Evolutionary conservation across 1,140 invertebrate genomes (phyloP).

Genomic region (Magallana gigas): DNA sequence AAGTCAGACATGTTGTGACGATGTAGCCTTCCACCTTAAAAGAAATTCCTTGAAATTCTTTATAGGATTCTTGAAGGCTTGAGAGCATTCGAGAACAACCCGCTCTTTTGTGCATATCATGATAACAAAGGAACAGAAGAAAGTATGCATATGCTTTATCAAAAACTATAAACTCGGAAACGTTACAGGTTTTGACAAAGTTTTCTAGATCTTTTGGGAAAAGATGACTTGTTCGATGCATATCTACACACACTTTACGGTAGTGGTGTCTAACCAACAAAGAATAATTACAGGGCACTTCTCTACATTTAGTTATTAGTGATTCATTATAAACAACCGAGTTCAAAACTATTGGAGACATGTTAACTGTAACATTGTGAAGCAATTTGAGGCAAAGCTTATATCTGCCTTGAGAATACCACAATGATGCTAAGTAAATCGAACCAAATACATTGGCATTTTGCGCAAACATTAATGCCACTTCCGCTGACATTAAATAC

Average conservation of each 20-base stretch:
- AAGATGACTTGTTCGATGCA: not conserved
- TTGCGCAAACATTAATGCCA: no score
- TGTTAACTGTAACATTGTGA: not conserved
- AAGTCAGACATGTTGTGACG: no score
- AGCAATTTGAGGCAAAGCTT: no score
- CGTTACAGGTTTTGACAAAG: not conserved
- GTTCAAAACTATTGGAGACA: not conserved
- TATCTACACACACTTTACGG: not conserved
- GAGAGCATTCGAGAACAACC: not conserved
- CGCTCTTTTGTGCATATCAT: not conserved
- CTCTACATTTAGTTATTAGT: not conserved
- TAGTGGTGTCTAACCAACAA: not conserved
- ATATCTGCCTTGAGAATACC: no score
- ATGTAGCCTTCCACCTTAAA: no score
- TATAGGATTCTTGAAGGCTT: not conserved
- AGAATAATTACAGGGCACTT: no score
- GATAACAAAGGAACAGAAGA: not conserved
- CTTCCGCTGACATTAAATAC: no score
- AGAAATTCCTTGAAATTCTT: not conserved
- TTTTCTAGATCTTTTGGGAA: not conserved
- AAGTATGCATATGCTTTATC: not conserved
- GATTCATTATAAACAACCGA: not conserved
- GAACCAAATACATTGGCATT: no score
- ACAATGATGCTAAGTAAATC: no score
- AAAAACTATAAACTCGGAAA: not conserved